Base-by-base conservation (phyloP, 2,113 vertebrate species). In the Nyctibius bracteatus region DNA sequence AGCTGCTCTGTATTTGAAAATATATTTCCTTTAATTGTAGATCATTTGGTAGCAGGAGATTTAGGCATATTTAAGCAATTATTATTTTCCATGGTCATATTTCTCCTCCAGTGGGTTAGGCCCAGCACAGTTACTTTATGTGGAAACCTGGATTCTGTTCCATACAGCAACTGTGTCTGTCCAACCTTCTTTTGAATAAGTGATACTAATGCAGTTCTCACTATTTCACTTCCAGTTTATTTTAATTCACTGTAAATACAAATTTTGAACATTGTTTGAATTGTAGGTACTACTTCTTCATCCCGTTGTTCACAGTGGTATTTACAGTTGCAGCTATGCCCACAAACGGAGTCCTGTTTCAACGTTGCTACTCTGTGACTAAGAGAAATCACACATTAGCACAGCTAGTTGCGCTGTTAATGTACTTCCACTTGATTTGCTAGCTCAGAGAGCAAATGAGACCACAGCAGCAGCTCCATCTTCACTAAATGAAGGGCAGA, bases 1-100 rank as follows among this genome's bases (percentile, higher is more conserved):
- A 57, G 94, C 78, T 95, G 91, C 83, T 95, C 61, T 41, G n/a
- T 49, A 67, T 74, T 67, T 43, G 73, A 67, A 86, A 91, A 43
- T 2, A 28, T 24, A 63, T 57, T 78, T 83, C 59, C 51, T 94
- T 59, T 65, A 75, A 75, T 14, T 75, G 51, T 1, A 59, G 59
- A 87, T 55, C 37, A 21, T 39, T 49, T 75, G 62, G 39, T 12
- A 54, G 54, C 2, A 65, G 73, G 41, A 74, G 15, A 92, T 30
- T 46, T 23, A 73, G 46, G 49, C 33, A 47, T 41, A 65, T 70
- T 90, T 49, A 81, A 20, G 77, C 25, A 92, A 86, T 86, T 86
- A 31, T 62, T 88, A 19, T 57, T 91, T 85, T 51, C 85, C 71
- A 70, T 8, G 28, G 25, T 31, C 11, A 1, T 19, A 47, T n/a